phyloP scores from a whole-genome alignment of 2,113 vertebrate genomes.

The Heterocephalus glaber region DNA sequence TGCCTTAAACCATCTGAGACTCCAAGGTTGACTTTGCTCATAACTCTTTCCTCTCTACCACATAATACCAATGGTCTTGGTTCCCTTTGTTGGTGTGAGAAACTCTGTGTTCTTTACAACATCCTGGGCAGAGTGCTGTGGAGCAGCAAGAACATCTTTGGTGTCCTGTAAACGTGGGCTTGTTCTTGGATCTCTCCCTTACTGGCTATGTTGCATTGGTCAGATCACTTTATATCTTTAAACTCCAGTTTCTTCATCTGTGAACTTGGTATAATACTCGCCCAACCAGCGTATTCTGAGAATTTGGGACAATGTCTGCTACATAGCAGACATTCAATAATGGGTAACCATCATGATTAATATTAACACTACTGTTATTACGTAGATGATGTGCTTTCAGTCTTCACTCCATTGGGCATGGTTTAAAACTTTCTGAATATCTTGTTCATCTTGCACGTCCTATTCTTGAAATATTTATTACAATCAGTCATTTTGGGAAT shows the following conservation, averaged over 20 bases:
- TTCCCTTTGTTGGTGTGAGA: neutral
- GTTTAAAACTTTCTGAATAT: neutral
- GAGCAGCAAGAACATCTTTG: neutral
- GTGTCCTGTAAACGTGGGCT: neutral
- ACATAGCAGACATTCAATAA: neutral
- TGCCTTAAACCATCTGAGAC: slow-evolving; percentile 51
- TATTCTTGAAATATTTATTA: neutral
- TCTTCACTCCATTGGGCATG: neutral
- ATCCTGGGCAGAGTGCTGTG: neutral
- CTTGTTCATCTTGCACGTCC: neutral
- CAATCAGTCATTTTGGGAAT: slow-evolving; percentile 16
- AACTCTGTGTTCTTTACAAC: neutral
- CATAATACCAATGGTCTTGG: neutral
- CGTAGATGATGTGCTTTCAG: neutral
- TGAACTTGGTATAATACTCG: neutral
- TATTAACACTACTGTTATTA: neutral
- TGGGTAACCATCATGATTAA: neutral
- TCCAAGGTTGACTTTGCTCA: neutral
- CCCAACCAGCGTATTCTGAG: neutral
- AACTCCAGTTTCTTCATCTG: neutral
- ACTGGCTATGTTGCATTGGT: neutral
- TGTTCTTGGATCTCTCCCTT: neutral
- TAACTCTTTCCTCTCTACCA: neutral
- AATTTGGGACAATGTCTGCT: neutral
- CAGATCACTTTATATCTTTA: neutral